Evolutionary conservation across 2,888 invertebrate species (phyloP).

Genomic region (Pharmacophagus antenor): DNA sequence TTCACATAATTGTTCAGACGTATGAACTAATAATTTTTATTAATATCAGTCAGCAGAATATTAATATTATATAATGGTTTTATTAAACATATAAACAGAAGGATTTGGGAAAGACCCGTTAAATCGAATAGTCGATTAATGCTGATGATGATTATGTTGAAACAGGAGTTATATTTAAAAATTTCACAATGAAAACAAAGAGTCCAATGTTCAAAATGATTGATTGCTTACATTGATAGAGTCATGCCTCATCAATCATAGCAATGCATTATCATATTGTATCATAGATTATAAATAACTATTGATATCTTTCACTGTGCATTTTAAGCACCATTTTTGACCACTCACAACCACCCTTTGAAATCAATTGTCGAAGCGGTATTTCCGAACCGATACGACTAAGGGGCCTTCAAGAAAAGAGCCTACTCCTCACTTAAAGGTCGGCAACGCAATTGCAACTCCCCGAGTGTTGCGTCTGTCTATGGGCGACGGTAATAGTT

Average conservation of each 20-base stretch:
- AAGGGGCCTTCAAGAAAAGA: too few relatives aligned
- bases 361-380: too few relatives aligned
- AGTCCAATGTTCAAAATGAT: neutral
- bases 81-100: neutral
- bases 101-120: too few relatives aligned
- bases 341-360: too few relatives aligned
- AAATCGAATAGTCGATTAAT: too few relatives aligned
- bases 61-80: neutral
- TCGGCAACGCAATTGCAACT: too few relatives aligned
- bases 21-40: neutral
- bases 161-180: too few relatives aligned
- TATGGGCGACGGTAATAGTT: too few relatives aligned
- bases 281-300: neutral
- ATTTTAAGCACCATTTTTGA: neutral
- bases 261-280: neutral
- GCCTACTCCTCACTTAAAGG: too few relatives aligned
- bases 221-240: neutral
- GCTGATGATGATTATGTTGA: too few relatives aligned
- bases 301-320: neutral
- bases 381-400: too few relatives aligned
- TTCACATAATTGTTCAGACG: neutral
- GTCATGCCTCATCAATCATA: neutral
- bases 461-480: too few relatives aligned
- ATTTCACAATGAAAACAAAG: neutral
- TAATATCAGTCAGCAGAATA: neutral